Conservation (phyloP, 2,113 vertebrate species). For the Ailuropoda melanoleuca region DNA sequence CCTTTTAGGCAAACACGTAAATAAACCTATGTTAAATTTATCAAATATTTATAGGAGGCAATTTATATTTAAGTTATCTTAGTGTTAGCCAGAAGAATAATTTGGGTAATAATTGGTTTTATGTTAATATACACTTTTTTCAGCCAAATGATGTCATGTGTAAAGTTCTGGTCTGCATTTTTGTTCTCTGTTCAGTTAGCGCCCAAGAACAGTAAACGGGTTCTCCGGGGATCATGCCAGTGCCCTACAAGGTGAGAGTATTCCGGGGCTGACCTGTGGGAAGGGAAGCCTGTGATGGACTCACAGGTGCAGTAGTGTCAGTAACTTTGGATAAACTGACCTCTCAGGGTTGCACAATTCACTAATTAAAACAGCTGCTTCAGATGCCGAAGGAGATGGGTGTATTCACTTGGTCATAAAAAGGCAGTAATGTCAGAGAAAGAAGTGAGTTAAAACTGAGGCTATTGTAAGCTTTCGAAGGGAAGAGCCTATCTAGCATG, state of each 20-base stretch:
- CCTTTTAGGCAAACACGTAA: constrained; percentile 24
- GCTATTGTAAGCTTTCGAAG: constrained; percentile 16
- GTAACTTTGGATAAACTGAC: constrained; percentile 37
- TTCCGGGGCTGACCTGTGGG: background rate
- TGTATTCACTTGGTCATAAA: background rate
- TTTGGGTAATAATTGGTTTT: constrained; percentile 72
- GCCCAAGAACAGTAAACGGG: too few species aligned
- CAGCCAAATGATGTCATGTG: constrained; percentile 9
- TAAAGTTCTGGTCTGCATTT: background rate
- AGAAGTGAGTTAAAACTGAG: background rate
- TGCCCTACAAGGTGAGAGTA: background rate
- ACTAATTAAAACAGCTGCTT: constrained; percentile 5
- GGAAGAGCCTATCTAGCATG: background rate
- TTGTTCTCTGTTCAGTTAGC: background rate
- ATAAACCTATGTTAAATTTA: constrained; percentile 32
- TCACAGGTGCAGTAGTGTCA: background rate
- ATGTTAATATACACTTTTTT: background rate
- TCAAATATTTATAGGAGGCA: constrained; percentile 56
- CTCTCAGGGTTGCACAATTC: background rate
- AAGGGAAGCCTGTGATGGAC: background rate
- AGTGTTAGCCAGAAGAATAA: constrained; percentile 55
- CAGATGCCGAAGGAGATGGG: background rate
- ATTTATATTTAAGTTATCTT: constrained; percentile 35
- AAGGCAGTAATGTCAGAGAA: background rate
- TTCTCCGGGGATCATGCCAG: background rate